Evolutionary conservation across 2,113 vertebrate species (phyloP).

Genomic region (Bubo scandiacus): DNA sequence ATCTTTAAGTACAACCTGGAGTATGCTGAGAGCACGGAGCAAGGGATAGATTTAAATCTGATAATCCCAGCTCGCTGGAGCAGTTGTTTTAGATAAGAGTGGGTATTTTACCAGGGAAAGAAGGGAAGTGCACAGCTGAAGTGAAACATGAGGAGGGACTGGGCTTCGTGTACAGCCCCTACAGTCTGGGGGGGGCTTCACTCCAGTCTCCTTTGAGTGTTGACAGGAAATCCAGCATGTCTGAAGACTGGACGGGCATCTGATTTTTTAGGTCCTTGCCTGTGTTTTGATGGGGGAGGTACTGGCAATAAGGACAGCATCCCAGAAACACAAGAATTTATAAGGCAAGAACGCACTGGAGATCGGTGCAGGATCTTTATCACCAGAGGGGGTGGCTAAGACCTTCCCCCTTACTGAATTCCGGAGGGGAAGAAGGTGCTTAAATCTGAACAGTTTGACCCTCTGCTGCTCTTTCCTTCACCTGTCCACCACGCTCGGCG

Average conservation of each 20-base stretch:
- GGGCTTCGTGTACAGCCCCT: not conserved
- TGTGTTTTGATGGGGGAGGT: not conserved
- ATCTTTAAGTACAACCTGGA: not conserved
- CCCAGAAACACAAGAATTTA: rapidly evolving
- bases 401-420: not conserved
- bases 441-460: not conserved
- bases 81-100: not conserved
- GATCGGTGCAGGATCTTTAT: not conserved
- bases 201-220: not conserved
- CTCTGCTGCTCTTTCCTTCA: not conserved
- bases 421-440: not conserved
- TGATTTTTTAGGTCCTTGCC: not conserved
- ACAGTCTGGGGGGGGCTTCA: not conserved
- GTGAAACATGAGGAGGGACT: not conserved
- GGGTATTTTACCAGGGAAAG: not conserved
- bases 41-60: not conserved
- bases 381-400: rapidly evolving
- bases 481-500: rapidly evolving
- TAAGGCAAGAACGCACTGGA: not conserved
- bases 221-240: rapidly evolving
- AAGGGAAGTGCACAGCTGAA: not conserved
- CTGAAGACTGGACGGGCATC: not conserved
- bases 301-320: not conserved
- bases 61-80: not conserved
- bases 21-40: not conserved